Evolutionary conservation across 2,888 invertebrate genomes (phyloP).

Genomic region (Falcaria lacertinaria): DNA sequence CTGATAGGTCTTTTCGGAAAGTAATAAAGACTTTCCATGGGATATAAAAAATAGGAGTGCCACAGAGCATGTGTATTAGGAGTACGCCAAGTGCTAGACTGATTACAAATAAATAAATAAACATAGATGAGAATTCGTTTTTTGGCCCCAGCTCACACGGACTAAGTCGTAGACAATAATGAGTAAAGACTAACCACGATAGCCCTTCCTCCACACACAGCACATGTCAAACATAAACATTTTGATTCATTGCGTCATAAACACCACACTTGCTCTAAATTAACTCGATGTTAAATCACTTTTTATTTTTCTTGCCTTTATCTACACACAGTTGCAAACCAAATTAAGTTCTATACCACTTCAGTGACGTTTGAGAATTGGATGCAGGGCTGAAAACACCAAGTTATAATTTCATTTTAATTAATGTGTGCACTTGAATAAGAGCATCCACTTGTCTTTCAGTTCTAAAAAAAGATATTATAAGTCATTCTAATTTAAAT

Average conservation of each 20-base stretch:
- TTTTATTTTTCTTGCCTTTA: conserved; percentile 15
- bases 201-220: background rate
- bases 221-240: background rate
- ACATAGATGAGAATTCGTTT: too few relatives aligned
- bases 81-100: background rate
- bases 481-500: background rate
- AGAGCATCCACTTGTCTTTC: conserved; percentile 37
- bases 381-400: background rate
- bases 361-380: conserved; percentile 6
- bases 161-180: background rate
- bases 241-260: background rate
- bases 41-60: background rate
- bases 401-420: conserved; percentile 37
- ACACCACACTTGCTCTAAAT: conserved; percentile 10
- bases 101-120: too few relatives aligned
- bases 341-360: conserved; percentile 5
- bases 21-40: too few relatives aligned
- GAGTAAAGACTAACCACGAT: background rate
- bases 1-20: too few relatives aligned
- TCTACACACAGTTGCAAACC: conserved; percentile 4
- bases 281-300: conserved; percentile 14
- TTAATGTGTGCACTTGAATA: conserved; percentile 38
- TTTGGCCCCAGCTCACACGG: too few relatives aligned
- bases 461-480: conserved; percentile 16
- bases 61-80: background rate